Conservation (phyloP, 2,797 vertebrate species). For the Pteropus rufus region DNA sequence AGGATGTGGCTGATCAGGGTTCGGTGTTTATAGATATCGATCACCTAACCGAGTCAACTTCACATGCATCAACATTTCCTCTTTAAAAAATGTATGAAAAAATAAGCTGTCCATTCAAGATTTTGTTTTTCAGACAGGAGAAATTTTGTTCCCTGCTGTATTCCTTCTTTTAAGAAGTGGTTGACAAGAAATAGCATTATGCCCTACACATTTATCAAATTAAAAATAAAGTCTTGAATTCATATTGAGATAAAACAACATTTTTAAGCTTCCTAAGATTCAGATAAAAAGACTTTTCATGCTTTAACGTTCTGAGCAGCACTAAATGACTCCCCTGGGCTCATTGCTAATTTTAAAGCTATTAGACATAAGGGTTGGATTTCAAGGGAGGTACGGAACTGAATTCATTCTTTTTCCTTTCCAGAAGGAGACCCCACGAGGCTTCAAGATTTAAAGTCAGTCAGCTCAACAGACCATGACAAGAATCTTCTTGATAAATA, state of each 20-base stretch:
- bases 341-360: constrained; percentile 63
- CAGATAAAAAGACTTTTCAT: constrained; percentile 41
- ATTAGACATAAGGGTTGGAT: constrained; percentile 32
- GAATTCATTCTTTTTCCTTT: constrained; percentile 50
- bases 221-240: constrained; percentile 35
- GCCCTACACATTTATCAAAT: constrained; percentile 11
- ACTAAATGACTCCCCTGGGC: constrained; percentile 36
- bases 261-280: constrained; percentile 11
- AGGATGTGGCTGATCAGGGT: background rate
- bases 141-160: background rate
- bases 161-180: background rate
- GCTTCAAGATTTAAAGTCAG: constrained; percentile 47
- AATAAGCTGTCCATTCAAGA: background rate
- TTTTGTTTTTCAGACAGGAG: background rate
- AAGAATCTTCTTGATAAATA: constrained; percentile 57
- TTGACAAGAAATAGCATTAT: background rate
- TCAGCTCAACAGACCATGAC: constrained; percentile 45
- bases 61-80: background rate
- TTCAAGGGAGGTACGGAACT: background rate
- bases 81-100: background rate
- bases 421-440: background rate
- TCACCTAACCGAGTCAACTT: background rate
- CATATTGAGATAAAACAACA: constrained; percentile 30
- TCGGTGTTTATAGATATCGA: background rate
- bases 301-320: background rate